Evolutionary conservation across 2,797 vertebrate genomes (phyloP), one percentile per base, ranked within the genome.

Genomic region (Amazona ochrocephala): DNA sequence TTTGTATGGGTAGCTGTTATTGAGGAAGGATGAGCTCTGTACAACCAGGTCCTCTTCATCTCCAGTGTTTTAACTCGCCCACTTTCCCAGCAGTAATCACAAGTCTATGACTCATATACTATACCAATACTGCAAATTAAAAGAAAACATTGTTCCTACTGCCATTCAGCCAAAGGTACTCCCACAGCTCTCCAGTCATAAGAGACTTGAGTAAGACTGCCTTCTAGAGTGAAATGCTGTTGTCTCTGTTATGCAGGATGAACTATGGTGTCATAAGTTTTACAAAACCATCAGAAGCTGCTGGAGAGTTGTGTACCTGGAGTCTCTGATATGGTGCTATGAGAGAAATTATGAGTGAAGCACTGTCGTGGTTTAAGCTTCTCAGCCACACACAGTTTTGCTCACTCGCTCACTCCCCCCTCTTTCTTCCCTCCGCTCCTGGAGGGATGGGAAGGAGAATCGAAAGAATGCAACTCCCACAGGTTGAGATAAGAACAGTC

Each of bases 141-240:
- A 74, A 82, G 45, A 91, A 85, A 92, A 95, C 22, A 26, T 42
- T 75, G 29, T 44, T 71, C 60, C 42, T 75, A 4, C 32, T 94
- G 82, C 78, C 32, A 1, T 77, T 83, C 58, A 89, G n/a, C 75
- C 87, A 85, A 51, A 75, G 37, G 45, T 53, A 89, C 89, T 94
- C 94, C 94, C 68, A 90, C 93, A 95, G 75, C 82, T 94, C 72
- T n/a, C 53, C 50, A 70, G 91, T 94, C 92, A 93, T 79, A 92
- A 93, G 93, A 91, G 81, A 51, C 78, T 21, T 89, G 84, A 85
- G 89, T 80, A 92, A 85, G 48, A 87, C 4, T 1, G 24, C 29
- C 41, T 71, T 76, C 64, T 16, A 4, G 26, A 68, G 65, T 45
- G 74, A 82, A 93, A 53, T 42, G 48, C 48, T 44, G n/a, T 14